Evolutionary conservation across 1,140 invertebrate species (phyloP), one percentile per base, ranked within the genome.

Genomic region (Oncopodura yosiiana): DNA sequence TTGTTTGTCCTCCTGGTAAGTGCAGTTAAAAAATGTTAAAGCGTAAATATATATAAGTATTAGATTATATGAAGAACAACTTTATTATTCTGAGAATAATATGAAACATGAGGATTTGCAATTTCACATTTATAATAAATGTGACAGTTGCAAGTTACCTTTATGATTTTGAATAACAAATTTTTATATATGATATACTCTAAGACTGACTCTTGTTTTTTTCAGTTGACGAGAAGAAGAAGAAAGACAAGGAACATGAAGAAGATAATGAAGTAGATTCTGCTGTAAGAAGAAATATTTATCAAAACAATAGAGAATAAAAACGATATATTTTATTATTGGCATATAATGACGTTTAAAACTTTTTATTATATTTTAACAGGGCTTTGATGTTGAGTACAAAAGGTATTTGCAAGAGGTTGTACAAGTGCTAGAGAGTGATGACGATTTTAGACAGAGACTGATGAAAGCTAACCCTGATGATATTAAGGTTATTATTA

Each of bases 401-500:
- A 82, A 87, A 53, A 74, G 85, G 19, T 94, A 94, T 68, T 71
- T 94, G 18, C 80, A 81, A 62, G 86, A 94, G 73, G 86, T 94
- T 1, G 83, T 93, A 0, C 76, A 86, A 65, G 79, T 81, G 0
- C 69, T 94, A 6, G 89, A 93, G 73, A 82, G 79, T 60, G 89
- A 94, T 72, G 78, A 79, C 1, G 78, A 84, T 8, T 94, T 94
- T 65, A 78, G 81, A 21, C 74, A 81, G 45, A 86, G 88, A 67
- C 69, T 94, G 23, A 82, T 90, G 66, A 84, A 84, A 65, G 86
- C 86, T 4, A 73, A 81, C 21, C 80, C 85, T 68, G 78, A 77
- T 1, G 85, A 92, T 69, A 87, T 92, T 56, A 74, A 79, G 61
- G 85, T 87, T 73, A 75, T 71, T 70, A 26, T 49, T 24, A 19